Evolutionary conservation across 2,113 vertebrate species (phyloP).

Genomic region (Phalacrocorax carbo): DNA sequence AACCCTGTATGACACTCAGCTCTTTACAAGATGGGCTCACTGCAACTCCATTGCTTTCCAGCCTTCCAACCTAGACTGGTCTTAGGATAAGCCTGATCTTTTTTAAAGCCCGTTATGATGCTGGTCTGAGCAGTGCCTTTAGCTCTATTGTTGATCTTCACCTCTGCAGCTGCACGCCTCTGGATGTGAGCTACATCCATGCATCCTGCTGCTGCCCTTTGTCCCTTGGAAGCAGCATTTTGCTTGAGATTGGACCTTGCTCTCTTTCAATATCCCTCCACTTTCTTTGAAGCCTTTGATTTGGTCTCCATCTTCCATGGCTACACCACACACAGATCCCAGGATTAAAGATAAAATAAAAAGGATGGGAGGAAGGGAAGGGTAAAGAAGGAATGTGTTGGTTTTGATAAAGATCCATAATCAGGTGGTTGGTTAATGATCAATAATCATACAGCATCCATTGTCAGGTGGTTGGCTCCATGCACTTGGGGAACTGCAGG

Average conservation of each 20-base stretch:
- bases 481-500: not conserved
- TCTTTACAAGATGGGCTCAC: not conserved
- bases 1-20: not conserved
- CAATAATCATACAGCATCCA: not conserved
- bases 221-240: not conserved
- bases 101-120: not conserved
- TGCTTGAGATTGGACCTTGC: not conserved
- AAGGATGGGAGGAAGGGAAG: not conserved
- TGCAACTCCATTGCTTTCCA: not conserved
- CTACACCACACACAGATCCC: not conserved
- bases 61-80: not conserved
- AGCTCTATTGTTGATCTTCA: not conserved
- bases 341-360: not conserved
- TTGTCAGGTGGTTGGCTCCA: rapidly evolving
- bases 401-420: not conserved
- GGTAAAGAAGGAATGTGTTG: not conserved
- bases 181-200: not conserved
- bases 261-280: not conserved
- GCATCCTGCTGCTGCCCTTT: not conserved
- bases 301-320: not conserved
- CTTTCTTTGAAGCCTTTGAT: not conserved
- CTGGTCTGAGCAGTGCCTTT: not conserved
- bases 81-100: not conserved
- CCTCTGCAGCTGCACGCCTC: not conserved
- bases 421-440: too few relatives aligned